Percentiles rank a stretch among this genome's conserved stretches.
phyloP scores from a whole-genome alignment of 2,888 invertebrate genomes.

The Drosophila colorata region DNA sequence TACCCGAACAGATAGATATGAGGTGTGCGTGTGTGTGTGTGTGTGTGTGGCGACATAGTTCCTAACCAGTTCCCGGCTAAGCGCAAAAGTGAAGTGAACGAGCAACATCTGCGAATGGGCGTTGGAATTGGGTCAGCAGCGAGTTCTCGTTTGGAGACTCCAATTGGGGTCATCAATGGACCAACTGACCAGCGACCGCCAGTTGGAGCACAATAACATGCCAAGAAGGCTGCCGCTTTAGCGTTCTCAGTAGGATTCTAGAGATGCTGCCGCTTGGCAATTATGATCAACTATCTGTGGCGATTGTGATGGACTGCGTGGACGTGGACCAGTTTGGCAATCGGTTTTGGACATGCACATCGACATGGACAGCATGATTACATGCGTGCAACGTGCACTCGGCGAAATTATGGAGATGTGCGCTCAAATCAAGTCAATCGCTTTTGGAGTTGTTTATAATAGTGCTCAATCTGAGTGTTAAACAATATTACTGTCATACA shows the following conservation, averaged over 20 bases:
- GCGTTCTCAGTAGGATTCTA: constrained; percentile 6
- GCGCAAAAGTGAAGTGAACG: constrained; percentile 75
- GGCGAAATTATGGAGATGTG: background rate
- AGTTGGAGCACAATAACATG: constrained; percentile 27
- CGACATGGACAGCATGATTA: constrained; percentile 47
- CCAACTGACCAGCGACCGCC: constrained; percentile 23
- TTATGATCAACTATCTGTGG: constrained; percentile 65
- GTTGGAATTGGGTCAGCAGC: constrained; percentile 72
- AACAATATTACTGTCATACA: too few species aligned
- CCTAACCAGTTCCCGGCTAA: constrained; percentile 61
- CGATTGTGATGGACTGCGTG: constrained; percentile 48
- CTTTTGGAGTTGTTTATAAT: too few species aligned
- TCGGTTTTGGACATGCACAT: constrained; percentile 33
- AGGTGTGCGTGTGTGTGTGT: constrained; percentile 13
- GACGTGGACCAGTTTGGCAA: constrained; percentile 36
- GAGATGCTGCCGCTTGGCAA: constrained; percentile 36
- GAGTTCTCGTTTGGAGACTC: constrained; percentile 33
- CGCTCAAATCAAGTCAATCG: background rate
- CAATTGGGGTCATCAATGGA: constrained; percentile 60
- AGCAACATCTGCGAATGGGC: constrained; percentile 57
- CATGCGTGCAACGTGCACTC: constrained; percentile 12
- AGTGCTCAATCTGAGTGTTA: too few species aligned
- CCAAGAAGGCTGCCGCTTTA: constrained; percentile 20
- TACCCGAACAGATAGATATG: constrained; percentile 1
- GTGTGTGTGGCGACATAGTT: constrained; percentile 40